Base-by-base conservation (phyloP, 2,888 invertebrate genomes). In the Rhorus exstirpatorius region DNA sequence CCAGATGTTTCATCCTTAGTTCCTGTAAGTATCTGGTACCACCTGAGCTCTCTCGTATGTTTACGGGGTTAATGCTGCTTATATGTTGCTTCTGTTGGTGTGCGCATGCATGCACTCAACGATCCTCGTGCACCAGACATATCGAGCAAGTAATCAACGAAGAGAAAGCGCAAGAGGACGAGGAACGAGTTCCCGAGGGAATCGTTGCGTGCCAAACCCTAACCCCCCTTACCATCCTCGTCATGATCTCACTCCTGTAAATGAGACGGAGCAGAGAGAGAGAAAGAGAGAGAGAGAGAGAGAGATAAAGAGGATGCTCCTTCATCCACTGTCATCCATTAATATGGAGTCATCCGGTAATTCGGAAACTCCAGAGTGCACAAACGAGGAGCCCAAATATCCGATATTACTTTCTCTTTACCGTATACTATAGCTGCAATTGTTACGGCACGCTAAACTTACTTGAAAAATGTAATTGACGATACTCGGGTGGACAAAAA, bases 1-100 rank as follows among this genome's bases (percentile, higher is more conserved):
- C 44, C 21, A 4, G 35, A 46, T 60, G 49, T 49, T 49, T 68
- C 51, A 26, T 49, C 76, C 80, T 58, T 58, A 76, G 58, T 70
- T 81, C 44, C 17, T 41, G 58, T 49, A 71, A 81, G 71, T 81
- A 76, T 49, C 65, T 46, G 35, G 44, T 51, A 67, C 67, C 63
- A 71, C 70, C 70, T 49, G 65, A 58, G 49, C 65, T 63, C 49
- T 41, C 35, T 76, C 63, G 58, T 49, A 51, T 65, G 70, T 65
- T 63, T 76, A 26, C 60, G 14, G 35, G 49, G 65, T 81, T 71
- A 71, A 44, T 63, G 71, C 21, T 31, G 65, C 38, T 58, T 38
- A 10, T 35, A 53, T 61, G 61, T 38, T 12, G 51, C 19, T 49
- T 51, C 68, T 35, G 38, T 44, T 51, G 58, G 17, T 31, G 41